phyloP scores from a whole-genome alignment of 2,797 vertebrate genomes.

The Phrynocephalus forsythii region DNA sequence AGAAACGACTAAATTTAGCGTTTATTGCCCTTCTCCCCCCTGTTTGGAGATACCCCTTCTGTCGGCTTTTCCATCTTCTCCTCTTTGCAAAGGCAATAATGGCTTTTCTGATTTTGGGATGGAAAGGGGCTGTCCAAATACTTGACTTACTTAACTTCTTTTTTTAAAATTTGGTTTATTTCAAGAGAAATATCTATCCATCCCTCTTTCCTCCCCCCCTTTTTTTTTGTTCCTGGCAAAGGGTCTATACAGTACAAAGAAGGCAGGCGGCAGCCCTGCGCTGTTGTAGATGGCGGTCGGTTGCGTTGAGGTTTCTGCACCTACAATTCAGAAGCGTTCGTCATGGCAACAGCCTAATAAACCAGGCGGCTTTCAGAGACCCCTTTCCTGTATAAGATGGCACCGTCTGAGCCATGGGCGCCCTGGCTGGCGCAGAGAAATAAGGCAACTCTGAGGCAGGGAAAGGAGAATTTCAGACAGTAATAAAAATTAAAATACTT shows the following conservation, averaged over 20 bases:
- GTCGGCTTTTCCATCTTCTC: not conserved
- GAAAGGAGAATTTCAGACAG: not conserved
- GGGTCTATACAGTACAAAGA: not conserved
- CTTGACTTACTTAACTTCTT: conserved; percentile 26
- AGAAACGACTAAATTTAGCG: not conserved
- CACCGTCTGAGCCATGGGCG: not conserved
- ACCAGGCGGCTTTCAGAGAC: not conserved
- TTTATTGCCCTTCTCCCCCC: not conserved
- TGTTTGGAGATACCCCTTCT: not conserved
- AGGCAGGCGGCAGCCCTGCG: not conserved
- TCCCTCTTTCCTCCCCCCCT: not conserved
- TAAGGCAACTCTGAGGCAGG: not conserved
- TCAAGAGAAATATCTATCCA: not conserved
- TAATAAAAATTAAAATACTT: not conserved
- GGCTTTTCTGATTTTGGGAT: conserved; percentile 47
- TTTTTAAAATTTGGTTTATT: not conserved
- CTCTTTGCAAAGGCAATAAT: not conserved
- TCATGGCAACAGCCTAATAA: conserved; percentile 10
- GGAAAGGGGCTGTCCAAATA: conserved; percentile 8
- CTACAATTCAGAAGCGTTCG: conserved; percentile 6
- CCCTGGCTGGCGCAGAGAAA: not conserved
- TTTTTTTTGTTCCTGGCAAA: conserved; percentile 32
- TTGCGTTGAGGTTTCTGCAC: not conserved
- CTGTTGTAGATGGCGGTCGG: rapidly evolving
- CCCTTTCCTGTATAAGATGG: not conserved